Conservation (phyloP, 2,888 invertebrate species). For the Drepanosiphum platanoidis region DNA sequence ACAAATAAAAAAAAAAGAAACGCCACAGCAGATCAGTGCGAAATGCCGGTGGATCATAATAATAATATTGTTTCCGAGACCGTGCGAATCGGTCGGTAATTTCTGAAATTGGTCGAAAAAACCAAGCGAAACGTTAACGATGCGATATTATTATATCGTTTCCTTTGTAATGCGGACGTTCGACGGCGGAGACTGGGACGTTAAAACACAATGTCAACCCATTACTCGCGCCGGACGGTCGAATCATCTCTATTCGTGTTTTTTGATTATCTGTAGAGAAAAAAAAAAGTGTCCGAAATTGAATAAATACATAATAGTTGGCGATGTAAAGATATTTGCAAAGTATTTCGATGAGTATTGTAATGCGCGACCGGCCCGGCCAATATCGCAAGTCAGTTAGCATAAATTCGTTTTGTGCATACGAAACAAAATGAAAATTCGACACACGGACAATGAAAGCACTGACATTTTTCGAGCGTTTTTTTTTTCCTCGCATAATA, state of each 20-base stretch:
- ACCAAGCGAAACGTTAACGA: not conserved
- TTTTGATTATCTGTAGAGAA: slow-evolving; percentile 24
- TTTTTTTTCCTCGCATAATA: not conserved
- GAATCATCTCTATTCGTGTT: slow-evolving; percentile 19
- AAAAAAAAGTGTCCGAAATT: slow-evolving; percentile 19
- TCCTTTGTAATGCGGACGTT: not conserved
- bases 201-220: slow-evolving; percentile 21
- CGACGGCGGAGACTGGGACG: not conserved
- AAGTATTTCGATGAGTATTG: slow-evolving; percentile 36
- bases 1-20: not conserved
- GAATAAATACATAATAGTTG: slow-evolving; percentile 35
- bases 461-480: not conserved
- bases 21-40: too few relatives aligned
- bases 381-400: not conserved
- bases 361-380: not conserved
- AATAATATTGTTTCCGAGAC: not conserved
- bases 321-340: slow-evolving; percentile 33
- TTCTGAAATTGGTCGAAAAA: not conserved
- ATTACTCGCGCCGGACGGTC: not conserved
- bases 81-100: not conserved
- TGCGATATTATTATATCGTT: not conserved
- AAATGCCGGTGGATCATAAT: too few relatives aligned
- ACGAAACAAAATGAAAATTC: slow-evolving; percentile 2
- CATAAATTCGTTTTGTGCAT: slow-evolving; percentile 40
- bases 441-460: not conserved